Conservation (phyloP, 1,140 invertebrate genomes). For the Caerostris darwini region DNA sequence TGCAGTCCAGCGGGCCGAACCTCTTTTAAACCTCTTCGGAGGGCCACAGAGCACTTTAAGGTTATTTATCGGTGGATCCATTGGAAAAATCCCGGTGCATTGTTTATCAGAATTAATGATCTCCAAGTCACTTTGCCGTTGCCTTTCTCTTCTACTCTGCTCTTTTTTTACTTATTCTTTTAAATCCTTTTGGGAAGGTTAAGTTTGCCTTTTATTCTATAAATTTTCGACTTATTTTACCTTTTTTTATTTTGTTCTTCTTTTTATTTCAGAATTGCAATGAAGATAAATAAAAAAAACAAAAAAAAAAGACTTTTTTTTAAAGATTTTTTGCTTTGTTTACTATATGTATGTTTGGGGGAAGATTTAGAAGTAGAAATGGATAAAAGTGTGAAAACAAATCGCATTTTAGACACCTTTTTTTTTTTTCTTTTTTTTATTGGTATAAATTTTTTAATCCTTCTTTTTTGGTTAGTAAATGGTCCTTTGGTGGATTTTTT, state of each 20-base stretch:
- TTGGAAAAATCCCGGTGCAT: conserved; percentile 62
- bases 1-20: conserved; percentile 49
- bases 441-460: conserved; percentile 8
- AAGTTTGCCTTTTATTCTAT: conserved; percentile 48
- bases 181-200: conserved; percentile 39
- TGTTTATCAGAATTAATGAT: conserved; percentile 69
- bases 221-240: conserved; percentile 43
- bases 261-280: no score
- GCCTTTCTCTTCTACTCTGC: neutral
- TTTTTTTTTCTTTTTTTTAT: neutral
- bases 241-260: neutral
- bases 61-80: conserved; percentile 59
- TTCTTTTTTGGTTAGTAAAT: neutral
- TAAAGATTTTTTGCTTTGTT: no score
- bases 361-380: conserved; percentile 49
- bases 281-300: neutral
- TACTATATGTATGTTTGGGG: neutral
- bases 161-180: neutral
- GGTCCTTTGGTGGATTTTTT: neutral
- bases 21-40: conserved; percentile 32
- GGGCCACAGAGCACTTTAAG: conserved; percentile 40
- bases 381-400: conserved; percentile 32
- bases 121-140: neutral
- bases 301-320: no score
- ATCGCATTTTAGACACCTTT: conserved; percentile 46